A percentile compares a stretch with the other conserved stretches of the same genome.
phyloP scores from a whole-genome alignment of 2,113 vertebrate species.

The Brachirus orientalis region DNA sequence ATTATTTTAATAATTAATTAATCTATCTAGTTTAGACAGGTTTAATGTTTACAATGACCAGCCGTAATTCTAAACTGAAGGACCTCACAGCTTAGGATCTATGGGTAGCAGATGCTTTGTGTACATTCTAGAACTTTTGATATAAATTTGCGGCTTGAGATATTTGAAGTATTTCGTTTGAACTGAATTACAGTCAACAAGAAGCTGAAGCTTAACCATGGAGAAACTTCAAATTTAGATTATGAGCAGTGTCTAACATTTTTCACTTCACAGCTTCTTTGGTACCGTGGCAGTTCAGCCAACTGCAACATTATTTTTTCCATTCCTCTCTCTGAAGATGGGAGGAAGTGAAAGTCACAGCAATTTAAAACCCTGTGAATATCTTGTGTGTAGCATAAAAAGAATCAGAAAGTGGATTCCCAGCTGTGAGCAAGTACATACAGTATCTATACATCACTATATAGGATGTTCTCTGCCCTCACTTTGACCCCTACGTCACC shows the following conservation, averaged over 20 bases:
- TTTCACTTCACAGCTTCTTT: neutral
- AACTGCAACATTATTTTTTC: neutral
- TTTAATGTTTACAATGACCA: too few species aligned
- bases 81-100: neutral
- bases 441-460: neutral
- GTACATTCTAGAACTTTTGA: neutral
- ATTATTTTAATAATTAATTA: too few species aligned
- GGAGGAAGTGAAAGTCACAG: neutral
- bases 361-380: neutral
- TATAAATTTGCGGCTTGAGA: neutral
- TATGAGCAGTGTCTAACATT: too few species aligned
- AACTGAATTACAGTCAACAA: neutral
- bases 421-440: neutral
- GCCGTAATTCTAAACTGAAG: too few species aligned
- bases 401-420: neutral
- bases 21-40: too few species aligned
- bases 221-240: too few species aligned
- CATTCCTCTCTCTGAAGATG: neutral
- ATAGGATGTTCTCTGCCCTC: neutral
- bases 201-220: neutral
- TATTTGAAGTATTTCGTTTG: neutral
- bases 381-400: neutral
- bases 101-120: neutral
- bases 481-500: constrained; percentile 1
- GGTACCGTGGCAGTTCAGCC: neutral